Conservation (phyloP, 2,113 vertebrate genomes). For the Geococcyx californianus region DNA sequence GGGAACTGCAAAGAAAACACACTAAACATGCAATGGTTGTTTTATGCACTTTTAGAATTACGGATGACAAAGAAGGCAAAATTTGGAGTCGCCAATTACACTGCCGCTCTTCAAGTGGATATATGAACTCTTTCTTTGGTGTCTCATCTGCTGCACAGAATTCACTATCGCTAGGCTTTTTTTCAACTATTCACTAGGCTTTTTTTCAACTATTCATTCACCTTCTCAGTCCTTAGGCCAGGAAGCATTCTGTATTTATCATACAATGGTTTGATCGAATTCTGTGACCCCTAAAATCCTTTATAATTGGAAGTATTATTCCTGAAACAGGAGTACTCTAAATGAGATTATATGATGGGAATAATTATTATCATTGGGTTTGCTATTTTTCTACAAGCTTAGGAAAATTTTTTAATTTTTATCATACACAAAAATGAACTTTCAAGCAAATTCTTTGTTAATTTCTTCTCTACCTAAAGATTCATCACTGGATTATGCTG, state of each 20-base stretch:
- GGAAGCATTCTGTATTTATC: neutral
- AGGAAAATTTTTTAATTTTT: neutral
- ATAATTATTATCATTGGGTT: neutral
- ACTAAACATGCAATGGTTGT: neutral
- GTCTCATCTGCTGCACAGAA: neutral
- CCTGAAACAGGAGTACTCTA: neutral
- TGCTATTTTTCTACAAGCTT: neutral
- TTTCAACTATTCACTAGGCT: neutral
- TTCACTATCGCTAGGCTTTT: neutral
- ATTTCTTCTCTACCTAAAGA: neutral
- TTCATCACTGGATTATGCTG: neutral
- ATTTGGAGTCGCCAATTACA: neutral
- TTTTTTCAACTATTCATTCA: neutral
- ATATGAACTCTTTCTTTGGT: neutral
- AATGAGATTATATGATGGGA: neutral
- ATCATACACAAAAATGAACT: neutral
- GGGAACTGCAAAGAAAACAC: neutral
- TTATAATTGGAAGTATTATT: neutral
- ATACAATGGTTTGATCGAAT: accelerated
- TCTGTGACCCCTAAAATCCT: neutral
- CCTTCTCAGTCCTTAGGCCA: neutral
- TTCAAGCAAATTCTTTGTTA: neutral
- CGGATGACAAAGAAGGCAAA: neutral
- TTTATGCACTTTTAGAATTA: neutral
- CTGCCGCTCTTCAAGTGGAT: neutral